Evolutionary conservation across 2,113 vertebrate genomes (phyloP), one percentile per base, ranked within the genome.

Genomic region (Pavo muticus): DNA sequence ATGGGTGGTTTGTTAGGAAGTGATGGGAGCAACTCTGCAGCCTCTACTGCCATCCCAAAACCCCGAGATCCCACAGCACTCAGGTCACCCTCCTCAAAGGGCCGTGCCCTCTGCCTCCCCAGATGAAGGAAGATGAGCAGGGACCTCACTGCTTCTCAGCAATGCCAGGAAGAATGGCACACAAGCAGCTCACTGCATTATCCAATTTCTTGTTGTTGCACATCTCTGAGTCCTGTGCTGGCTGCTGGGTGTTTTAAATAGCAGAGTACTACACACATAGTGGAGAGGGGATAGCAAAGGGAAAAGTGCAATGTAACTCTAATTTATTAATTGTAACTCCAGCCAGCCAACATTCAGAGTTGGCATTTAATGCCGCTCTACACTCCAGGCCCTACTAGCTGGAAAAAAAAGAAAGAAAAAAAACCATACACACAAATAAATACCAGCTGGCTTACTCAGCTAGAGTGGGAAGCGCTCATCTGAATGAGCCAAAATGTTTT

Each of bases 401-500:
- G 45, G 76, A 84, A 92, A 64, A 64, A 27, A 40, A 64, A 40
- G 25, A 27, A 39, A 39, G 16, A 40, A 40, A 44, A 75, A 57
- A 32, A 32, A 16, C 54, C 10, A 59, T 9, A n/a, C 16, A 59
- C 30, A 84, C 76, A 88, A 81, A 91, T 15, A 77, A 60, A 73
- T 91, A 81, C 87, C 89, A 89, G 84, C 89, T 93, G 96, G 89
- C 67, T 91, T 61, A 39, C 67, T 27, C 27, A 89, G n/a, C 87
- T 67, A 87, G 59, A 42, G 76, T 65, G 56, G 68, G 64, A 94
- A 91, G 75, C 6, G 29, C 25, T 73, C 13, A 1, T 83, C 68
- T 94, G 45, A 18, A 23, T 13, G 50, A 77, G 85, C n/a, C 79
- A 80, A 80, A 88, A 78, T 10, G 8, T 9, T 6, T 85, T 84